Base-by-base conservation (phyloP, 2,113 vertebrate species). In the Bujurquina vittata region DNA sequence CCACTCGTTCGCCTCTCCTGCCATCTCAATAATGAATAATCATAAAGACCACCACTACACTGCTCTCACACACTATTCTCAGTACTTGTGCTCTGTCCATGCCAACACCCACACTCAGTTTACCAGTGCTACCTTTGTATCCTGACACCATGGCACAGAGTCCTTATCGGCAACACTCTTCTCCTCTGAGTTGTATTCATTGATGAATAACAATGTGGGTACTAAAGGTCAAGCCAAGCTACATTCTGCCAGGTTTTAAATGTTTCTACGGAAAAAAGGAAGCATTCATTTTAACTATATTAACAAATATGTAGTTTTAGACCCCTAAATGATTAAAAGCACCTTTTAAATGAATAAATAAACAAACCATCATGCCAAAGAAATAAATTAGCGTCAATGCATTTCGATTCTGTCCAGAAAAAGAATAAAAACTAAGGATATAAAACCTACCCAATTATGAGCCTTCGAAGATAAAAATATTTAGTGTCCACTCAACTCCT, bases 11-110 rank as follows among this genome's bases (percentile, higher is more conserved):
- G 83, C 81, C 86, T 91, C 83, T 90, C 73, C 87, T 84, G 83
- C 91, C 88, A 83, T 94, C 87, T 90, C 86, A 87, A 87, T 93
- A 91, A 92, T 89, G 89, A 93, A 89, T 85, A 88, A 90, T 86
- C 91, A 89, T 62, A 91, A 61, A 92, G 82, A 80, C 80, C 82
- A 84, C 87, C 89, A 84, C 63, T 20, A 54, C 61, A 49, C 57
- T 78, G 57, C 60, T 37, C 60, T 1, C 46, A 72, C 46, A 54
- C 6, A 11, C 67, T 72, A 29, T 83, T 61, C 61, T 31, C 58
- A 60, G 62, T 82, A 57, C 62, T 46, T 79, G 37, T 7, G 33
- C 56, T 73, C 56, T 1, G 67, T 84, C 60, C 49, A 18, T 54
- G 26, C 14, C 43, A 62, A 37, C 14, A 1, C 7, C 15, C 43